phyloP scores from a whole-genome alignment of 2,113 vertebrate genomes.

The Perca schrenkii region DNA sequence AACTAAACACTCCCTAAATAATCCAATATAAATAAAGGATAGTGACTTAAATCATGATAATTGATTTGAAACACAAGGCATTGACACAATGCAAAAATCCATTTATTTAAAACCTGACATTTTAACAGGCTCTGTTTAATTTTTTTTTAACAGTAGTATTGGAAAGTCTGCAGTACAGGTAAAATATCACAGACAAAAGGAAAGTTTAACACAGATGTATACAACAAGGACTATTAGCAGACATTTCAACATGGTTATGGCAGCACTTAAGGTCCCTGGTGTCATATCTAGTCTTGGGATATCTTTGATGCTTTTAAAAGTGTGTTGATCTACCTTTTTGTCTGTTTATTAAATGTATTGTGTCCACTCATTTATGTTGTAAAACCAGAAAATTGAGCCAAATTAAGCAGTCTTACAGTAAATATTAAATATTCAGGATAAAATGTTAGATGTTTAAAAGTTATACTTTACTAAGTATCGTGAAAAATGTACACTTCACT shows the following conservation, averaged over 20 bases:
- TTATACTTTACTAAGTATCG: not conserved
- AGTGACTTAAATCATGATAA: not conserved
- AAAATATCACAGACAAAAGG: not conserved
- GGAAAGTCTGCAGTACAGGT: conserved; percentile 6
- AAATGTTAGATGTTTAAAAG: conserved; percentile 1
- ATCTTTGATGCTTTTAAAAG: not conserved
- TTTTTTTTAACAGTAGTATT: not conserved
- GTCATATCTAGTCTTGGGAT: not conserved
- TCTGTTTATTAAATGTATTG: conserved; percentile 6
- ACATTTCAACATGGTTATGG: not conserved
- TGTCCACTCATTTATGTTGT: not conserved
- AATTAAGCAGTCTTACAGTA: not conserved
- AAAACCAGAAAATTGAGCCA: not conserved
- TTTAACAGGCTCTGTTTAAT: conserved; percentile 11
- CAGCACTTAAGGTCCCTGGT: not conserved
- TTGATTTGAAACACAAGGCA: conserved; percentile 16
- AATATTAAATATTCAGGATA: not conserved
- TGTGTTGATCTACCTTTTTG: not conserved
- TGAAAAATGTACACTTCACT: not conserved
- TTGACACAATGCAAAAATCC: conserved; percentile 9
- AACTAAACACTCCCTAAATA: not conserved
- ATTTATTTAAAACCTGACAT: conserved; percentile 52
- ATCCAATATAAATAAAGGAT: not conserved
- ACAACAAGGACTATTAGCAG: conserved; percentile 4
- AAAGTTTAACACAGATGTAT: not conserved